Percentiles rank a stretch among this genome's conserved stretches.
Evolutionary conservation across 92 coral and sea anemone genomes (phyloP).

Genomic region (Paragorgia papillata): DNA sequence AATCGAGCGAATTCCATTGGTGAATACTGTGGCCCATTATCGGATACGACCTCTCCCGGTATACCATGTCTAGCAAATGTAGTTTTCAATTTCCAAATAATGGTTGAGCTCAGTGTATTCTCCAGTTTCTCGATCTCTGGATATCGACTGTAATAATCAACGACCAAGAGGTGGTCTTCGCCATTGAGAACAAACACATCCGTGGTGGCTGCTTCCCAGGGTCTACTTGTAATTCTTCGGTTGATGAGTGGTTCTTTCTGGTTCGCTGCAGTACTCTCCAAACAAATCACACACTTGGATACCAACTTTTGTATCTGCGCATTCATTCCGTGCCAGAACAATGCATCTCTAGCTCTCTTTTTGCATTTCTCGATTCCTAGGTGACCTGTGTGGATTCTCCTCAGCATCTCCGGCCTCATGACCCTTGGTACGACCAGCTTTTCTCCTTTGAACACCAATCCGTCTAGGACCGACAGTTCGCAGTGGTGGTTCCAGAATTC

Average conservation of each 20-base stretch:
- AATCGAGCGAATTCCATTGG: slow-evolving; percentile 23
- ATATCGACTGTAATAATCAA: slow-evolving; percentile 22
- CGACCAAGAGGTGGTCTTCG: not conserved
- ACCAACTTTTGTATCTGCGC: slow-evolving; percentile 18
- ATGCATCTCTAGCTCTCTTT: slow-evolving; percentile 18
- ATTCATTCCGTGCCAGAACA: slow-evolving; percentile 32
- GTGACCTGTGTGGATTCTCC: slow-evolving; percentile 4
- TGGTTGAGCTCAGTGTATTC: slow-evolving; percentile 6
- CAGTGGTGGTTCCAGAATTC: not conserved
- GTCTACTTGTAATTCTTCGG: not conserved
- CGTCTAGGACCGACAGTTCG: not conserved
- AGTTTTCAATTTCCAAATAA: slow-evolving; percentile 4
- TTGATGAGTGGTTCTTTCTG: slow-evolving; percentile 1
- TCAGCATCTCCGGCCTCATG: slow-evolving; percentile 10
- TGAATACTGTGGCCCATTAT: slow-evolving; percentile 27
- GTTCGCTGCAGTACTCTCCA: not conserved
- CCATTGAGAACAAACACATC: not conserved
- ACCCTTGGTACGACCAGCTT: not conserved
- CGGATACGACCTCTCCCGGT: slow-evolving; percentile 8
- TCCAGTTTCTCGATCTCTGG: slow-evolving; percentile 11
- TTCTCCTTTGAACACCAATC: not conserved
- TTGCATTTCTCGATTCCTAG: slow-evolving; percentile 24
- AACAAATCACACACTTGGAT: slow-evolving; percentile 6
- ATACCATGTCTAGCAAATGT: slow-evolving; percentile 24
- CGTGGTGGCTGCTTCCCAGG: not conserved